Evolutionary conservation across 1,140 invertebrate species (phyloP), one percentile per base, ranked within the genome.

Genomic region (Wasmannia auropunctata): DNA sequence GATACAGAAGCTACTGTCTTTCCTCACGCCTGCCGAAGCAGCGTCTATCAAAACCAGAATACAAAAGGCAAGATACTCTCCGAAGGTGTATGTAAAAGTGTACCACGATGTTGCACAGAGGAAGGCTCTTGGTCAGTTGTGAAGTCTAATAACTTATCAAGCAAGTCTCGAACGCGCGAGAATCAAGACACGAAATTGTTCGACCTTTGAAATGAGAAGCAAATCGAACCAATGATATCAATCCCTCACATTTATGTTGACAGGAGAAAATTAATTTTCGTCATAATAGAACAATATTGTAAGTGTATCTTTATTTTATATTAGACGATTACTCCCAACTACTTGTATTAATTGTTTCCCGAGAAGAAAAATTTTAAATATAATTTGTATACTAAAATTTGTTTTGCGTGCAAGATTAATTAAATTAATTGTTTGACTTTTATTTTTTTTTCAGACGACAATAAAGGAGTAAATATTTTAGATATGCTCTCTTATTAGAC

Each of bases 1-100:
- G 3, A 83, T 83, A 74, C 79, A 74, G 34, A 83, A 58, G n/a
- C 5, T 83, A 1, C n/a, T 83, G 8, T 83, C 79, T 16, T 43
- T 16, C 16, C 56, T 83, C 14, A 74, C 79, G 5, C 11, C 37
- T 14, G 1, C 7, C 7, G 51, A 83, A 60, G 19, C 31, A 46
- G 5, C 37, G 22, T 31, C 1, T 19, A 22, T 58, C 14, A 58
- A 83, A 74, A 31, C 11, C 3, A 83, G 16, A 31, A 74, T 83
- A 74, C 37, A 3, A 34, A 83, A 22, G 1, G 58, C 79, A 10
- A 83, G 7, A 25, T 83, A 83, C 1, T 25, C 34, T 0, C 67
- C 79, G 5, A 72, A 7, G 8, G n/a, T 74, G 19, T 83, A 60
- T 8, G 28, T 83, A 43, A 83, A 2, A 74, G 0, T 58, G 19